A percentile compares a stretch with the other conserved stretches of the same genome.
These are phyloP conservation scores for Sympetrum striolatum DNA, from an alignment of 2,888 invertebrate genomes.

Conservation along the genomic window DNA sequence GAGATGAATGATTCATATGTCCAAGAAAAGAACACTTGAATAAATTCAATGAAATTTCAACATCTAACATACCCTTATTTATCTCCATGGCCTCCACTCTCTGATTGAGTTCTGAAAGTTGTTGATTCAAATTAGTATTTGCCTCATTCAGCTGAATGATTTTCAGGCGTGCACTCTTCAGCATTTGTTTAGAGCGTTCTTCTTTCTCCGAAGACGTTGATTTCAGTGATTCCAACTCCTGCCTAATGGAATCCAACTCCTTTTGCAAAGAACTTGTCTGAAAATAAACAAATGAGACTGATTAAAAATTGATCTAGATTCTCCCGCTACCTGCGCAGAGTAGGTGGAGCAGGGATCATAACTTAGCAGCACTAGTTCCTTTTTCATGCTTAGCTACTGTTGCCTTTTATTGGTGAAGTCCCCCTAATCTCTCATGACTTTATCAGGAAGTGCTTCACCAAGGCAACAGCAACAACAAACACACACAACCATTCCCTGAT, in stretches of 20 bases:
- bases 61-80: slow-evolving; percentile 48
- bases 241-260: slow-evolving; percentile 71
- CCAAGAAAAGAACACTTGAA: no score
- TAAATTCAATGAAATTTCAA: not conserved
- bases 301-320: no score
- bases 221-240: slow-evolving; percentile 69
- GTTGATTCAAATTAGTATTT: slow-evolving; percentile 68
- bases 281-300: not conserved
- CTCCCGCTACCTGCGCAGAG: no score
- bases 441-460: no score
- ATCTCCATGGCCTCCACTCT: slow-evolving; percentile 45
- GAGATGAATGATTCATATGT: no score
- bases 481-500: no score
- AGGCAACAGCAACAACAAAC: no score
- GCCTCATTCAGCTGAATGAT: slow-evolving; percentile 76
- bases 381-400: no score
- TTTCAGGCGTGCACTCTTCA: slow-evolving; percentile 77
- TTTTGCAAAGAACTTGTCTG: slow-evolving; percentile 55
- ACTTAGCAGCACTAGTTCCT: no score
- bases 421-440: no score
- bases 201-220: slow-evolving; percentile 68
- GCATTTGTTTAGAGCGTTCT: slow-evolving; percentile 70
- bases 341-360: no score
- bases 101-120: slow-evolving; percentile 57
- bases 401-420: no score